phyloP scores from a whole-genome alignment of 2,888 invertebrate genomes.

The Actias luna region DNA sequence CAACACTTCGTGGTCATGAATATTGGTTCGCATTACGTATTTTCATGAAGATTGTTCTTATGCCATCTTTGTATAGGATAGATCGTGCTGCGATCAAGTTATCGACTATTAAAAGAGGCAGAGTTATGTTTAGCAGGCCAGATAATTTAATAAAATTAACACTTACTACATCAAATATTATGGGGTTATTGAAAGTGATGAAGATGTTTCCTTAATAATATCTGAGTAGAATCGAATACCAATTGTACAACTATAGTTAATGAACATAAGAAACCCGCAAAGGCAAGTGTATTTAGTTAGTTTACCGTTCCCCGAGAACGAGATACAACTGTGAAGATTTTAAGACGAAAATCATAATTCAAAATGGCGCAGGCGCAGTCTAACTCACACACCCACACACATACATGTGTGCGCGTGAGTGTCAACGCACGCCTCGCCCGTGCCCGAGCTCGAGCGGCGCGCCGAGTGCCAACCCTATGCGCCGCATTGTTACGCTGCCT shows the following conservation, averaged over 20 bases:
- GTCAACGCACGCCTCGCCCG: not conserved
- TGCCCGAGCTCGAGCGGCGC: not conserved
- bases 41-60: no score
- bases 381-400: not conserved
- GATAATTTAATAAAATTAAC: no score
- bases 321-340: not conserved
- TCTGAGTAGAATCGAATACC: not conserved
- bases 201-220: no score
- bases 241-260: not conserved
- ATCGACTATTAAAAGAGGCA: no score
- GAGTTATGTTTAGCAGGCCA: no score
- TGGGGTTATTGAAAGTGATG: no score
- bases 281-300: not conserved
- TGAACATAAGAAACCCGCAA: not conserved
- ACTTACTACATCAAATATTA: no score
- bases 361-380: not conserved
- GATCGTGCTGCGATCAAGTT: no score
- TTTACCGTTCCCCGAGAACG: not conserved
- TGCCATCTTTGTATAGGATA: no score
- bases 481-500: not conserved
- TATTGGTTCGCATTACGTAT: no score
- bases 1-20: no score
- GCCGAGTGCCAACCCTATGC: not conserved
- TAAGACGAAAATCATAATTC: not conserved
- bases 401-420: not conserved